Percentiles rank a stretch among this genome's conserved stretches.
These are phyloP conservation scores for Gambelia wislizenii DNA, from an alignment of 2,797 vertebrate species.

Conservation along the genomic window DNA sequence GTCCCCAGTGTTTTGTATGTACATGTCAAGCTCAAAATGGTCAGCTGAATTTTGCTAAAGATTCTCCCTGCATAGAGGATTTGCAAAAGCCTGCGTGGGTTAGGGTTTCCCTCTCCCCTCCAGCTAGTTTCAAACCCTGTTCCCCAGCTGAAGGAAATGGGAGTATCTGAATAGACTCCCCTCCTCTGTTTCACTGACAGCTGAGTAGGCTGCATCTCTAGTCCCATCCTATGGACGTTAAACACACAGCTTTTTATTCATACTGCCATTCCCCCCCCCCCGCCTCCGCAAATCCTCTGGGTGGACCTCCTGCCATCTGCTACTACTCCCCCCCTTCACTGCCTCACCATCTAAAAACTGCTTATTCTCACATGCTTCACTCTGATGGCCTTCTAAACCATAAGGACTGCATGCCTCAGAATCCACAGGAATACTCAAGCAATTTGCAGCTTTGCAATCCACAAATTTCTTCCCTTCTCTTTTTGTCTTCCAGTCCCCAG, in stretches of 20 bases:
- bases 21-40: no score
- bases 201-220: fast-evolving
- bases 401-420: not conserved
- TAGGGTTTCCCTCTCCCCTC: no score
- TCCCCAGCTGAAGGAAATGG: not conserved
- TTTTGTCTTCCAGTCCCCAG: not conserved
- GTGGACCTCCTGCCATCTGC: constrained; percentile 18
- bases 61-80: not conserved
- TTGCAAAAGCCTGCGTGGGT: not conserved
- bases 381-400: not conserved
- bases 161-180: not conserved
- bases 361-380: not conserved
- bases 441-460: fast-evolving
- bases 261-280: not conserved
- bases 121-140: not conserved
- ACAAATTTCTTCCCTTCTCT: not conserved
- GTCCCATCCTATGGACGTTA: not conserved
- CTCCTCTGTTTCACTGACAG: not conserved
- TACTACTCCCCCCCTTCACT: not conserved
- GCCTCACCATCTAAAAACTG: not conserved
- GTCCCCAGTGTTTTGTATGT: no score
- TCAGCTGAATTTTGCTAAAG: no score
- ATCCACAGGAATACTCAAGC: not conserved
- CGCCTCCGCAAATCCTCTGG: not conserved
- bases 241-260: not conserved